These are phyloP conservation scores for Poecilia velifera DNA, from an alignment of 2,797 vertebrate species.

Conservation along the genomic window DNA sequence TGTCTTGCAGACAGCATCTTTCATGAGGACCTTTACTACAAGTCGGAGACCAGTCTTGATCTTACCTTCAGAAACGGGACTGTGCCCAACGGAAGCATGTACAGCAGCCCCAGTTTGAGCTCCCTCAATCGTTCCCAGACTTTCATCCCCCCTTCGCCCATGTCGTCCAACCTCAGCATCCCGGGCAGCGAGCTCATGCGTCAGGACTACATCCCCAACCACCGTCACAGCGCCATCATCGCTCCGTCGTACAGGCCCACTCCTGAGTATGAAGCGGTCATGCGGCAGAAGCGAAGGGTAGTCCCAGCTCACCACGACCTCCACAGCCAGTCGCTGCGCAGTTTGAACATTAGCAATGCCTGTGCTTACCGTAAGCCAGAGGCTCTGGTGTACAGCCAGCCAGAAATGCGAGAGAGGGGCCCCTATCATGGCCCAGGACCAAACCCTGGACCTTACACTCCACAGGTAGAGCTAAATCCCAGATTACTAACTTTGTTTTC, in stretches of 20 bases:
- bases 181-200: constrained; percentile 94
- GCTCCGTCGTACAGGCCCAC: constrained; percentile 96
- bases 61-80: constrained; percentile 89
- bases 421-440: constrained; percentile 80
- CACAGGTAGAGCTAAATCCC: constrained; percentile 65
- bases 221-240: constrained; percentile 95
- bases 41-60: constrained; percentile 94
- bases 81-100: constrained; percentile 92
- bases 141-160: constrained; percentile 90
- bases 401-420: constrained; percentile 91
- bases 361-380: constrained; percentile 92
- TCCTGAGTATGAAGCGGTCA: constrained; percentile 94
- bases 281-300: constrained; percentile 90
- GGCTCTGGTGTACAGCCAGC: constrained; percentile 94
- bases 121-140: constrained; percentile 94
- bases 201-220: constrained; percentile 92
- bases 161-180: constrained; percentile 96
- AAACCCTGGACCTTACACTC: constrained; percentile 73
- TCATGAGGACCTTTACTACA: constrained; percentile 91
- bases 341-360: constrained; percentile 92
- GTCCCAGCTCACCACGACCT: constrained; percentile 82
- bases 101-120: constrained; percentile 92
- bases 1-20: constrained; percentile 90
- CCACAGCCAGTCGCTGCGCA: constrained; percentile 94
- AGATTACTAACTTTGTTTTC: background rate